Conservation (phyloP, 2,888 invertebrate genomes). For the Prenolepis imparis region DNA sequence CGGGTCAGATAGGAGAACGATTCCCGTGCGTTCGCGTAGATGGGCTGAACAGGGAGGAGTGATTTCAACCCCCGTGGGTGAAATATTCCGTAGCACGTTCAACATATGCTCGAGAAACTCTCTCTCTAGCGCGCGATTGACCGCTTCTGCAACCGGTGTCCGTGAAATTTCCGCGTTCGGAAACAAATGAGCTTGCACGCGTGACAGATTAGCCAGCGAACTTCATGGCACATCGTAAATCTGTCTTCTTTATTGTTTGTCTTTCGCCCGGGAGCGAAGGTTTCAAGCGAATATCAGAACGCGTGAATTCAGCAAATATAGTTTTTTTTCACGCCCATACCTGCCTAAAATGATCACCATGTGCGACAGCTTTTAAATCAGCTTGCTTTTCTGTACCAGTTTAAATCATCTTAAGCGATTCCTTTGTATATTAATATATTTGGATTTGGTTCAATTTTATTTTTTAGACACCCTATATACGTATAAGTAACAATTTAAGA, state of each 20-base stretch:
- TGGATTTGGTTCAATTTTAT: background rate
- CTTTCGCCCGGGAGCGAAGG: slow-evolving; percentile 29
- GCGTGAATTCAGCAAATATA: background rate
- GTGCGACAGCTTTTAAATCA: background rate
- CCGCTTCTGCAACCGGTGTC: slow-evolving; percentile 41
- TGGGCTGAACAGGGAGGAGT: slow-evolving; percentile 37
- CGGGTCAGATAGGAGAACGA: slow-evolving; percentile 70
- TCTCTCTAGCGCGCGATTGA: slow-evolving; percentile 22
- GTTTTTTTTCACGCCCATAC: background rate
- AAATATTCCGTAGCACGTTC: slow-evolving; percentile 76
- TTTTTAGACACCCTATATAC: background rate
- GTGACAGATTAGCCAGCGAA: slow-evolving; percentile 53
- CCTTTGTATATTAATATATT: background rate
- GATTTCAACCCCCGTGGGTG: slow-evolving; percentile 52
- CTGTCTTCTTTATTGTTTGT: slow-evolving; percentile 54
- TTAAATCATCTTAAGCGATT: background rate
- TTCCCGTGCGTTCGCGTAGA: slow-evolving; percentile 47
- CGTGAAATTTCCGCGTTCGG: slow-evolving; percentile 40
- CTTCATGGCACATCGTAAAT: slow-evolving; percentile 51
- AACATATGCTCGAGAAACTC: slow-evolving; percentile 63
- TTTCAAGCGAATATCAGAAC: slow-evolving; percentile 12
- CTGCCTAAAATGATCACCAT: background rate
- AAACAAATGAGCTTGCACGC: slow-evolving; percentile 55
- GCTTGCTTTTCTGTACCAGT: background rate
- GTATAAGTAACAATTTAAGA: background rate